phyloP scores from a whole-genome alignment of 2,113 vertebrate species.

The Vulpes vulpes region DNA sequence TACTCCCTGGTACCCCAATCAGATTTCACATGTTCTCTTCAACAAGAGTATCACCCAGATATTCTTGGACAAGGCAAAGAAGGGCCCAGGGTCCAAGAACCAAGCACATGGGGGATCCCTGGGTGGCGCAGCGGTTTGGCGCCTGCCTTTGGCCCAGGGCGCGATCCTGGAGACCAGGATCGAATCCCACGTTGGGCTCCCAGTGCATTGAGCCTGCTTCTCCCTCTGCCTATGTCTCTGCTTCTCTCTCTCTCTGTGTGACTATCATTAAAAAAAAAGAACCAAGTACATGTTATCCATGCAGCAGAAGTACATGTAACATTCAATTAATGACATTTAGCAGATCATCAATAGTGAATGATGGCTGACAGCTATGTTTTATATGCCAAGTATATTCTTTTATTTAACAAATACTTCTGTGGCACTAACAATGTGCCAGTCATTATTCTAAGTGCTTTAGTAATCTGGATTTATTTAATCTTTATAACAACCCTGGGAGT shows the following conservation, averaged over 20 bases:
- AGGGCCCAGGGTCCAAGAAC: background rate
- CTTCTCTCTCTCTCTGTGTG: too few relatives aligned
- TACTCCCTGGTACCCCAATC: background rate
- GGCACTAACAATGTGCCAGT: background rate
- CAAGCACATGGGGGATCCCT: background rate
- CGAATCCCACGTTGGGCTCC: too few relatives aligned
- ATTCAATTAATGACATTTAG: background rate
- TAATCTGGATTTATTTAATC: background rate
- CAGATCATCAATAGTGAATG: background rate
- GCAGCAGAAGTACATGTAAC: background rate
- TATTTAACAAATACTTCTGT: background rate
- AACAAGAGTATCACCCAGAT: background rate
- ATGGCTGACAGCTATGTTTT: background rate
- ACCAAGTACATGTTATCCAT: background rate
- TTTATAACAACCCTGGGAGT: background rate
- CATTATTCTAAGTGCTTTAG: background rate
- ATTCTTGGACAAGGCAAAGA: background rate
- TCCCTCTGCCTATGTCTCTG: too few relatives aligned
- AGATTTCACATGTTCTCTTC: background rate
- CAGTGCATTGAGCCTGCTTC: too few relatives aligned
- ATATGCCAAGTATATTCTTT: background rate
- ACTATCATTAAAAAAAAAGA: too few relatives aligned
- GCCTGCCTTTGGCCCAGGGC: too few relatives aligned
- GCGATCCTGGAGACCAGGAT: too few relatives aligned
- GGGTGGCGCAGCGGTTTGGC: too few relatives aligned